Evolutionary conservation across 2,113 vertebrate genomes (phyloP).

Genomic region (Chascanopsetta lugubris): DNA sequence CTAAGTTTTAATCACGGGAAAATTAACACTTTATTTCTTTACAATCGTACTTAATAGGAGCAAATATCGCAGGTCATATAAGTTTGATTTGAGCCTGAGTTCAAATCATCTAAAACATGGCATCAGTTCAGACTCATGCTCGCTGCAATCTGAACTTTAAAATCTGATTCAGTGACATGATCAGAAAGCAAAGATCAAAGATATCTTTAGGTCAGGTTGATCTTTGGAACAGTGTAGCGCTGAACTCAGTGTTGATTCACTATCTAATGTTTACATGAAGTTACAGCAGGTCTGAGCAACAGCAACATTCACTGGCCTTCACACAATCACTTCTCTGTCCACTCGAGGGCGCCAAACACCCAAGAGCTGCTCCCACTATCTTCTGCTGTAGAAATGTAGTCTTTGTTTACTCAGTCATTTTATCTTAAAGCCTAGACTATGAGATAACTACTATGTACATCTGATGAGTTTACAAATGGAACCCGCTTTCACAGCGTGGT

Average conservation of each 20-base stretch:
- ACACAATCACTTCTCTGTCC: conserved; percentile 53
- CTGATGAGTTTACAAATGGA: conserved; percentile 60
- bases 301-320: conserved; percentile 56
- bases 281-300: conserved; percentile 45
- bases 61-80: background rate
- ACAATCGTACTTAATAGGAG: background rate
- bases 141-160: background rate
- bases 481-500: conserved; percentile 42
- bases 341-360: conserved; percentile 63
- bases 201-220: background rate
- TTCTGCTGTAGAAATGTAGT: conserved; percentile 34
- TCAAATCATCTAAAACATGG: conserved; percentile 2
- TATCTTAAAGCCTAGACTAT: conserved; percentile 65
- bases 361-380: conserved; percentile 12
- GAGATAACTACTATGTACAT: conserved; percentile 71
- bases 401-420: conserved; percentile 45
- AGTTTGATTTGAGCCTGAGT: conserved; percentile 4
- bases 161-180: background rate
- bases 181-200: background rate
- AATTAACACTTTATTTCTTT: background rate
- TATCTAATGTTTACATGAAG: conserved; percentile 31
- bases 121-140: too few relatives aligned
- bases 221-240: conserved; percentile 18
- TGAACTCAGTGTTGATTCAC: conserved; percentile 38
- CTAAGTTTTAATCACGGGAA: conserved; percentile 2